Conservation (phyloP, 2,113 vertebrate species). For the Pseudorectes ferrugineus region DNA sequence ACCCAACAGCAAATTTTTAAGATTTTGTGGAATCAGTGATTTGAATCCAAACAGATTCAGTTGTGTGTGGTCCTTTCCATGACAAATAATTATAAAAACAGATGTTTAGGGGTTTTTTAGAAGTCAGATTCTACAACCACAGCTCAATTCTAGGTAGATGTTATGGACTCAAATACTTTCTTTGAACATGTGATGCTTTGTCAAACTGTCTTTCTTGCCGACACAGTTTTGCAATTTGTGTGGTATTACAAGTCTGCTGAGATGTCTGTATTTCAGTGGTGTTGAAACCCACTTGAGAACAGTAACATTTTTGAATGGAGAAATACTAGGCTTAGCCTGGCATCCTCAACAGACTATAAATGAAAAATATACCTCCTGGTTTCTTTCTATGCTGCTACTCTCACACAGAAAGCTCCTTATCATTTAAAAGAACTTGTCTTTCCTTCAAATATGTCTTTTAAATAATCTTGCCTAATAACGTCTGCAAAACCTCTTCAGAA, state of each 20-base stretch:
- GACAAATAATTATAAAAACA: not conserved
- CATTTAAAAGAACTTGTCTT: not conserved
- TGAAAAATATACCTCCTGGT: not conserved
- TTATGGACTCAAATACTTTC: not conserved
- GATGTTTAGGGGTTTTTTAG: not conserved
- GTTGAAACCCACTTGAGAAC: not conserved
- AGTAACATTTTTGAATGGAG: not conserved
- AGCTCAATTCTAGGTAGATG: not conserved
- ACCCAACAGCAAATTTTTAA: not conserved
- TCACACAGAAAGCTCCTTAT: not conserved
- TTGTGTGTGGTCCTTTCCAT: not conserved
- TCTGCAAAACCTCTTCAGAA: not conserved
- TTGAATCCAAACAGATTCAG: not conserved
- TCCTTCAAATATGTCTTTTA: not conserved
- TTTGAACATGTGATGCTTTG: not conserved
- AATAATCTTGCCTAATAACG: not conserved
- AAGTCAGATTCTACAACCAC: not conserved
- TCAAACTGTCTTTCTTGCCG: not conserved
- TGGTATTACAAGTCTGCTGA: not conserved
- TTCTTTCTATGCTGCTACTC: not conserved
- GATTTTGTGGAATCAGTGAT: not conserved
- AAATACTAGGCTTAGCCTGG: not conserved
- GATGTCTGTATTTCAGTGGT: not conserved
- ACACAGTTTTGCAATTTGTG: not conserved
- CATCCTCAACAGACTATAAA: not conserved